phyloP scores from a whole-genome alignment of 2,888 invertebrate species.

The Apodemia mormo region DNA sequence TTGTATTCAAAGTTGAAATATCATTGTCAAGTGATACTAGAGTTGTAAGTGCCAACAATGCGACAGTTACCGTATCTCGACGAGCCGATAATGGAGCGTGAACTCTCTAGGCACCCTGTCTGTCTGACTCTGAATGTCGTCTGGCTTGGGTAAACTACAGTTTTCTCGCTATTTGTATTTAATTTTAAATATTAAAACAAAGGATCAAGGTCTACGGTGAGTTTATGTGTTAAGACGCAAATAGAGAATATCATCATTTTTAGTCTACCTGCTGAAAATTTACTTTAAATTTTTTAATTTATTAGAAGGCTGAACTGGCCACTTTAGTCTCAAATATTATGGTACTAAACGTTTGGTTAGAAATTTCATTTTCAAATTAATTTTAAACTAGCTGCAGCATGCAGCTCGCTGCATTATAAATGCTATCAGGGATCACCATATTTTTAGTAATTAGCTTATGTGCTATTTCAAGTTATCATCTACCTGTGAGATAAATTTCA shows the following conservation, averaged over 20 bases:
- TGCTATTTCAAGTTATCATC: too few relatives aligned
- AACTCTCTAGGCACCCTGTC: slow-evolving; percentile 65
- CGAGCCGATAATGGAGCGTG: slow-evolving; percentile 70
- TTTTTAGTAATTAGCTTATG: too few relatives aligned
- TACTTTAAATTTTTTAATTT: too few relatives aligned
- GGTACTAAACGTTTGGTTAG: too few relatives aligned
- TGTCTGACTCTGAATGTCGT: slow-evolving; percentile 44
- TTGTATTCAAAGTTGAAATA: background rate
- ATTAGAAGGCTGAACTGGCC: too few relatives aligned
- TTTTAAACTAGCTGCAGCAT: too few relatives aligned
- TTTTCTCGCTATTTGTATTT: slow-evolving; percentile 31
- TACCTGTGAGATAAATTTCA: too few relatives aligned
- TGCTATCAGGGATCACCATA: too few relatives aligned
- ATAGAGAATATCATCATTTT: background rate
- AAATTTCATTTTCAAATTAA: too few relatives aligned
- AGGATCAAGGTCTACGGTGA: background rate
- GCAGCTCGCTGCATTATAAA: too few relatives aligned
- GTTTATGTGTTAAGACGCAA: background rate
- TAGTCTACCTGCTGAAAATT: too few relatives aligned
- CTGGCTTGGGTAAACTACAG: slow-evolving; percentile 34
- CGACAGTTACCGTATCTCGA: slow-evolving; percentile 64
- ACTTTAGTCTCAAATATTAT: too few relatives aligned
- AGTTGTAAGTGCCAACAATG: slow-evolving; percentile 61
- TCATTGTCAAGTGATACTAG: background rate
- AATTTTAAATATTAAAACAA: slow-evolving; percentile 25